phyloP scores from a whole-genome alignment of 2,888 invertebrate species.

The Leptogaster cylindrica region DNA sequence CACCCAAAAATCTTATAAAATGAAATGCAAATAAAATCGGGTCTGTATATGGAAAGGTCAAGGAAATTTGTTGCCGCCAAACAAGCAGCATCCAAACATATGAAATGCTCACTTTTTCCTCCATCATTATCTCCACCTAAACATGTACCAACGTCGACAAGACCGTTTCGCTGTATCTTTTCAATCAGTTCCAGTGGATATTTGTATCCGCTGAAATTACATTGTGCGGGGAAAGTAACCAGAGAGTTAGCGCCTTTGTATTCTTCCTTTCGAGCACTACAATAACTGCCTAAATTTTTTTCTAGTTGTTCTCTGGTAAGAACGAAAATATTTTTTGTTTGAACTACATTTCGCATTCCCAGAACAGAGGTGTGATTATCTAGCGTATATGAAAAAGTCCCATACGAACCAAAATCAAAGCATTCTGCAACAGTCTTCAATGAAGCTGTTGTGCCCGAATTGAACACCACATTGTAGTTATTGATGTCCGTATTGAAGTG shows the following conservation, averaged over 20 bases:
- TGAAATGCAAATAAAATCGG: slow-evolving; percentile 90
- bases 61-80: slow-evolving; percentile 79
- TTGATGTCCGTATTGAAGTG: slow-evolving; percentile 82
- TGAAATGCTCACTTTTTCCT: slow-evolving; percentile 68
- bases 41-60: slow-evolving; percentile 73
- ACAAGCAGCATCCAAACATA: slow-evolving; percentile 86
- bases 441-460: slow-evolving; percentile 90
- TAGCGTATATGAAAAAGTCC: slow-evolving; percentile 78
- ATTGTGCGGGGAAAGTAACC: slow-evolving; percentile 89
- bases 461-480: slow-evolving; percentile 89
- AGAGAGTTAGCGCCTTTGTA: slow-evolving; percentile 65
- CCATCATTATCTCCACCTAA: slow-evolving; percentile 45
- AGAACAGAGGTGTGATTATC: slow-evolving; percentile 97
- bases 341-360: slow-evolving; percentile 85
- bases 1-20: slow-evolving; percentile 94
- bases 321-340: slow-evolving; percentile 65
- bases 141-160: slow-evolving; percentile 52
- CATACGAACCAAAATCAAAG: slow-evolving; percentile 69
- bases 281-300: slow-evolving; percentile 51
- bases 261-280: slow-evolving; percentile 47
- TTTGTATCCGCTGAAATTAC: slow-evolving; percentile 93
- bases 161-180: slow-evolving; percentile 70
- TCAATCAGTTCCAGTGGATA: slow-evolving; percentile 80
- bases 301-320: slow-evolving; percentile 68
- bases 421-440: slow-evolving; percentile 83